Evolutionary conservation across 2,797 vertebrate species (phyloP), one percentile per base, ranked within the genome.

Genomic region (Oryzias dopingdopingensis): DNA sequence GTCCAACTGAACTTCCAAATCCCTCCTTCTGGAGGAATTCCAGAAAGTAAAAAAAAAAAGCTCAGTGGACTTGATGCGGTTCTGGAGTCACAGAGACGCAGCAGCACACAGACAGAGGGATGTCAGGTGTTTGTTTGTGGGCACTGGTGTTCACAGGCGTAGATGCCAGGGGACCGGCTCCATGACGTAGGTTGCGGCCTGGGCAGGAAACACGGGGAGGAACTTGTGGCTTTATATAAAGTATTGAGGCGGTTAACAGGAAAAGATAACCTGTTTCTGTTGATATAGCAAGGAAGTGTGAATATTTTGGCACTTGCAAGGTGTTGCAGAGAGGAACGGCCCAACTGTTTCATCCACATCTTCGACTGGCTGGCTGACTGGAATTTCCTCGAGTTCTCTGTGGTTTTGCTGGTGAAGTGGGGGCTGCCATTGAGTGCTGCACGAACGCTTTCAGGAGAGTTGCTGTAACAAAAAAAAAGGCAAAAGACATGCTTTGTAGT

Each of bases 181-280:
- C 55, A 71, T 92, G 91, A 93, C 88, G 90, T 86, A 61, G 60
- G 62, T 83, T 92, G 90, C 72, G 91, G 90, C 86, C 83, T 72
- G 64, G 70, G 75, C 83, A 90, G 91, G 90, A 92, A 91, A 79
- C 71, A 68, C 57, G 59, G 67, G 79, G 83, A 87, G 90, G 90
- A 91, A 90, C 83, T 89, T 77, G 82, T 82, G 88, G 89, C 83
- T 89, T 91, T 89, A 90, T 90, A 91, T 91, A 85, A 91, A 91
- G 86, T 91, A 79, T 75, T 49, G 56, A 62, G 70, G 74, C 67
- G 72, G 81, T 90, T 90, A 86, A 90, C 90, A 90, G 91, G 90
- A 91, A 92, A 88, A 83, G 86, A 80, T 80, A 86, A 86, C 83
- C 82, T 84, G 79, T 67, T 83, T 84, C 62, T 84, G 83, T 86